These are phyloP conservation scores for Cyclargus thomasi DNA, from an alignment of 1,140 invertebrate species.

Conservation along the genomic window DNA sequence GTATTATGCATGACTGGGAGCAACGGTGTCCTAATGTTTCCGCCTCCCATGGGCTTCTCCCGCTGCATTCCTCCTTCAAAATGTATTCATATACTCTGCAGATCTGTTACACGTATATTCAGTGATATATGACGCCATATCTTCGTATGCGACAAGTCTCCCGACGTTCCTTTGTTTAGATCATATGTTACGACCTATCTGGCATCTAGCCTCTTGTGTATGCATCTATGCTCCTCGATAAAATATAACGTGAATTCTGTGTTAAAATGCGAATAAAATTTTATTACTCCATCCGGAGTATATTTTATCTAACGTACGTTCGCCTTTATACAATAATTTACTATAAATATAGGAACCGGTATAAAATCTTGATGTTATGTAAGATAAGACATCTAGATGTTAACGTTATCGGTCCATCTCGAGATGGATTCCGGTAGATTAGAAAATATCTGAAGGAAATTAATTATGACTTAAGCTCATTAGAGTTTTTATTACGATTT, in stretches of 20 bases:
- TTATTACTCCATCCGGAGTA: neutral
- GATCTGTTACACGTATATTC: neutral
- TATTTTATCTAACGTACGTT: neutral
- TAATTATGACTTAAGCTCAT: constrained; percentile 11
- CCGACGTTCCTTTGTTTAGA: neutral
- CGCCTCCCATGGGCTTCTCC: neutral
- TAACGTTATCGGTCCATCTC: constrained; percentile 2
- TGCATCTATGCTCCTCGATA: neutral
- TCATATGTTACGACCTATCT: neutral
- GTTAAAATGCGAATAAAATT: constrained; percentile 1
- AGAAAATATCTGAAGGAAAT: constrained; percentile 12
- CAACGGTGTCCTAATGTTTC: neutral
- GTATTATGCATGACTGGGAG: neutral
- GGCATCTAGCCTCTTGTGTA: neutral
- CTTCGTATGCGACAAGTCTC: neutral
- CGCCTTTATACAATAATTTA: neutral
- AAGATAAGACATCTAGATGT: constrained; percentile 12
- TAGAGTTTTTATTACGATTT: constrained; percentile 11
- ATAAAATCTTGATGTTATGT: constrained; percentile 2
- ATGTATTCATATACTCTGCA: neutral
- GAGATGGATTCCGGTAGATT: neutral
- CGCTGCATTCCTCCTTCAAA: neutral
- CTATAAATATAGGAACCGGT: constrained; percentile 5
- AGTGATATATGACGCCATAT: neutral
- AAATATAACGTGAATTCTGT: neutral